These are phyloP conservation scores for Myotis planiceps DNA, from an alignment of 2,797 vertebrate species.

Conservation along the genomic window DNA sequence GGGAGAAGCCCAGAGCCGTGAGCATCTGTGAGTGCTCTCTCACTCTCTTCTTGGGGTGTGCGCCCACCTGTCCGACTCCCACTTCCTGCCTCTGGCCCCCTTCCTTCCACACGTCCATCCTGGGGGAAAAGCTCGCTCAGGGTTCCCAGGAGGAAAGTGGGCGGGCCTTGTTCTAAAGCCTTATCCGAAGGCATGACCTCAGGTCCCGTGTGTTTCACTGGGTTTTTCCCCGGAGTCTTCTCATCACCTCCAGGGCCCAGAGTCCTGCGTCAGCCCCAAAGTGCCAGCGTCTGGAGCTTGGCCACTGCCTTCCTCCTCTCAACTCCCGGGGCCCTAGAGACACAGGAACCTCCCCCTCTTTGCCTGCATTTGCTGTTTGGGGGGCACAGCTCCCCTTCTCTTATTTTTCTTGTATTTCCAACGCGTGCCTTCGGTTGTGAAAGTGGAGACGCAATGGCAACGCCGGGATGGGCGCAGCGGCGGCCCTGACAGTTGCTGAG, in stretches of 20 bases:
- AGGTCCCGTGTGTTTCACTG: no score
- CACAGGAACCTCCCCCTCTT: neutral
- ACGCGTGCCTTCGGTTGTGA: neutral
- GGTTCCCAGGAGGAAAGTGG: neutral
- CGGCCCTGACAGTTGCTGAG: neutral
- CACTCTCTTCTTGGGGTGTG: no score
- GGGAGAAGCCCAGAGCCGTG: neutral
- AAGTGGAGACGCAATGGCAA: neutral
- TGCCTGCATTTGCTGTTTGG: neutral
- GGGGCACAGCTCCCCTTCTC: neutral
- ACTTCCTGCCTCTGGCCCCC: fast-evolving
- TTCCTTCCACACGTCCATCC: neutral
- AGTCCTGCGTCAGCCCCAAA: neutral
- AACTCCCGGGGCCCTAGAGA: neutral
- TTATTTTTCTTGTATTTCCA: neutral
- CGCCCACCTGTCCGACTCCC: neutral
- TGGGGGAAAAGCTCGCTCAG: fast-evolving
- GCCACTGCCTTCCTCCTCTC: neutral
- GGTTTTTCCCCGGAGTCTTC: neutral
- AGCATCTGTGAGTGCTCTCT: neutral
- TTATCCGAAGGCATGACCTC: neutral
- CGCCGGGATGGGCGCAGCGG: neutral
- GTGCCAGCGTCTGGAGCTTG: neutral
- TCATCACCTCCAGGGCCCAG: neutral
- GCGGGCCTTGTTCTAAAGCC: neutral